Base-by-base conservation (phyloP, 2,888 invertebrate species). In the Melieria omissa region DNA sequence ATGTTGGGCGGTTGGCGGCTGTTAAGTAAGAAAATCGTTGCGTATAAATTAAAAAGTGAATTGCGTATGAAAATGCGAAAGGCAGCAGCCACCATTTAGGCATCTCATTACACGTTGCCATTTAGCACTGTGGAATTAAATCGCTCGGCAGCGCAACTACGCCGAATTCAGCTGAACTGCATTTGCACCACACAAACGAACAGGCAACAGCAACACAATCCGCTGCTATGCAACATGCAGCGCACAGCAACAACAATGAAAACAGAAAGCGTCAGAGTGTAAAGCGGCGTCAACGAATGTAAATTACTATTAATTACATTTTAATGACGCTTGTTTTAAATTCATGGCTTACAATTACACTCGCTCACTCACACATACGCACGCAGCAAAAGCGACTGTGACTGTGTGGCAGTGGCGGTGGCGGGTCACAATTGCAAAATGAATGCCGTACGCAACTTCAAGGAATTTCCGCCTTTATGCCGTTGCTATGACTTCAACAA, bases 291-390 rank as follows among this genome's bases (percentile, higher is more conserved):
- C 29, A 29, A 29, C 29, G 63, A 81, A 79, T 76, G 79, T 82
- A 80, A 82, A 84, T 82, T 83, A 81, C 82, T 82, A 82, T 82
- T 83, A 84, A 84, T 83, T 83, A 83, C 82, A 83, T 83, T 83
- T 83, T 83, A 83, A 83, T 84, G 82, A 81, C 83, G 83, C 81
- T 80, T 83, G 81, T 81, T 83, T 82, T 73, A 71, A 83, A 82
- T 83, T 82, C 79, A 82, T 82, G 80, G 80, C 81, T 78, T 80
- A 80, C 81, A 81, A 81, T 81, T 82, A 81, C 66, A 42, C 55
- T 65, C 67, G 60, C 46, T 14, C 65, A 44, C 45, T 10, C 6
- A 14, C 64, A 61, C 47, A 65, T 60, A 57, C 42, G 55, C 65
- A 52, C 29, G 49, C 52, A 29, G 55, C 14, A 46, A 8, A 47